Evolutionary conservation across 2,113 vertebrate species (phyloP).

Genomic region (Crotalus viridis): DNA sequence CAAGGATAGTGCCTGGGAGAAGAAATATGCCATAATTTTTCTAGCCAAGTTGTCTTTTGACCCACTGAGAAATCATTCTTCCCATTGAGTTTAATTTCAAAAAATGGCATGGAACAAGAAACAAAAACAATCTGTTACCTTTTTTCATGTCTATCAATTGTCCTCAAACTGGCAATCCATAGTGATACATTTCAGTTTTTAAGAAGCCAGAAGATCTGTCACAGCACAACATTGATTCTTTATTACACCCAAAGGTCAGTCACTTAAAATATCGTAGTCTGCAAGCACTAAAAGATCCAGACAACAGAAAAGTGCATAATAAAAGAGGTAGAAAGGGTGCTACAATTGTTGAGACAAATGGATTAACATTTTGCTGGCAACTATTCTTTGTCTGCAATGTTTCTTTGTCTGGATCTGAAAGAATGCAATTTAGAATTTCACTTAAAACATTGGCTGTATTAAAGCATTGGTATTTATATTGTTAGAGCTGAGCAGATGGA

Average conservation of each 20-base stretch:
- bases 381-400: neutral
- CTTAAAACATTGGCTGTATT: neutral
- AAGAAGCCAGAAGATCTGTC: neutral
- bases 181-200: neutral
- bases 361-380: neutral
- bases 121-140: neutral
- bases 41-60: neutral
- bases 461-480: neutral
- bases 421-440: neutral
- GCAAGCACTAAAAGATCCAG: neutral
- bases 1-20: neutral
- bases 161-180: neutral
- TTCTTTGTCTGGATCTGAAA: rapidly evolving
- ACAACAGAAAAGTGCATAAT: neutral
- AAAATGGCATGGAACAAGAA: neutral
- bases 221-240: neutral
- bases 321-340: neutral
- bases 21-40: neutral
- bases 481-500: neutral
- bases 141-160: neutral
- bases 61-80: neutral
- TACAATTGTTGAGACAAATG: neutral
- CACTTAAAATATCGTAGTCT: neutral
- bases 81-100: neutral
- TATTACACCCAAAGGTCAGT: neutral